Evolutionary conservation across 1,140 invertebrate genomes (phyloP).

Genomic region (Drosophila kanapiae): DNA sequence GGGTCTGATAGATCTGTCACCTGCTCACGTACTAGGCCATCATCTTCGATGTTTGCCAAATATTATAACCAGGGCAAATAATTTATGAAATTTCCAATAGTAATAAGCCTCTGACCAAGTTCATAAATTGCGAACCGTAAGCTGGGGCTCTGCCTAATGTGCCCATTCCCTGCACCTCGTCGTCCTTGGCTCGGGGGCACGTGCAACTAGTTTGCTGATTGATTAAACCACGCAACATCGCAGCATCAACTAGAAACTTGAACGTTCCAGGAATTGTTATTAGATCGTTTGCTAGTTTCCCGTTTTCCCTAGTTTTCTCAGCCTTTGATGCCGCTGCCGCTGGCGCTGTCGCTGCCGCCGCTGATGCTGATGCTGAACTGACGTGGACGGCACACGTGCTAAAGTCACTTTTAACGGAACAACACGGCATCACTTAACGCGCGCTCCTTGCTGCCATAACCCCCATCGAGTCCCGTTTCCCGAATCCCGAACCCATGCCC

Average conservation of each 20-base stretch:
- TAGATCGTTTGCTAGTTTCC: constrained; percentile 66
- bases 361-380: constrained; percentile 49
- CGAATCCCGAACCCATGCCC: constrained; percentile 10
- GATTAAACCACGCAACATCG: constrained; percentile 73
- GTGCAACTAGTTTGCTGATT: constrained; percentile 77
- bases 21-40: constrained; percentile 66
- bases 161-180: constrained; percentile 1
- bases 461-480: constrained; percentile 4
- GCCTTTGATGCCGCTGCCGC: constrained; percentile 19
- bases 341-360: constrained; percentile 19
- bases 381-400: constrained; percentile 75
- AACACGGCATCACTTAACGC: constrained; percentile 77
- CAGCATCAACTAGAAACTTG: constrained; percentile 37
- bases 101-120: constrained; percentile 60
- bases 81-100: constrained; percentile 75
- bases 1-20: constrained; percentile 72
- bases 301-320: constrained; percentile 33
- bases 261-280: constrained; percentile 78
- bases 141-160: constrained; percentile 23
- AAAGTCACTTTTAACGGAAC: constrained; percentile 81
- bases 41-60: constrained; percentile 61
- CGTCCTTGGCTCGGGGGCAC: constrained; percentile 30
- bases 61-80: constrained; percentile 54
- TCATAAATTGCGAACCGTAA: constrained; percentile 69
- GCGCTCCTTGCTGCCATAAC: constrained; percentile 13